Evolutionary conservation across 2,888 invertebrate species (phyloP).

Genomic region (Pachymerium ferrugineum): DNA sequence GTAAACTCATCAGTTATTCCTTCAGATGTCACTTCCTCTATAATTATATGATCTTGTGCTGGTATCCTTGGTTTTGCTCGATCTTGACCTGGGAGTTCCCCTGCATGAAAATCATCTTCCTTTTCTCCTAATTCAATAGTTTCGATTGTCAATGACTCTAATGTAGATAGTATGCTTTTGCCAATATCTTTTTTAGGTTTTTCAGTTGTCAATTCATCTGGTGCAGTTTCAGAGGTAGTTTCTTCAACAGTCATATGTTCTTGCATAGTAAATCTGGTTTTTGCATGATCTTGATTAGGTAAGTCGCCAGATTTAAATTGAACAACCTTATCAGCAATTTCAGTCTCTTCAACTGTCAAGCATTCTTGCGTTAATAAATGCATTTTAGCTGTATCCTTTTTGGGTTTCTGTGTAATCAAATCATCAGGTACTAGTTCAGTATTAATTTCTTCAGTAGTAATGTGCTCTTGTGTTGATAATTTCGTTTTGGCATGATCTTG

Average conservation of each 20-base stretch:
- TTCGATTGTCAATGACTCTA: constrained; percentile 30
- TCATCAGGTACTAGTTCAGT: constrained; percentile 32
- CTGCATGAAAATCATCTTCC: constrained; percentile 31
- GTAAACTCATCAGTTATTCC: background rate
- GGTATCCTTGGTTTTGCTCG: constrained; percentile 37
- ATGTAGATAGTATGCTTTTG: constrained; percentile 19
- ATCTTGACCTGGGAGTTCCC: constrained; percentile 36
- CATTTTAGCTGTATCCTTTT: constrained; percentile 27
- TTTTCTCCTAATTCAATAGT: constrained; percentile 33
- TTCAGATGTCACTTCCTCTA: constrained; percentile 32
- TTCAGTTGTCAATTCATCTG: constrained; percentile 29
- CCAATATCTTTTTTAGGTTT: constrained; percentile 31
- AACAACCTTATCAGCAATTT: constrained; percentile 34
- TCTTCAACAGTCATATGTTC: constrained; percentile 33
- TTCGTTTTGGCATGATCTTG: constrained; percentile 28
- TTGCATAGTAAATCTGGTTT: constrained; percentile 29
- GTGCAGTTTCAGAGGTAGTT: constrained; percentile 25
- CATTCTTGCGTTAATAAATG: constrained; percentile 29
- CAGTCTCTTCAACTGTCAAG: constrained; percentile 29
- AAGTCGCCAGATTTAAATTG: constrained; percentile 29
- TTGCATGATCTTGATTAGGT: constrained; percentile 31
- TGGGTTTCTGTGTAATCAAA: background rate
- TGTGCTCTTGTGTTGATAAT: constrained; percentile 34
- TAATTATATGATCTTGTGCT: constrained; percentile 38
- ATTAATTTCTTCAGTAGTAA: constrained; percentile 28